A percentile compares a stretch with the other conserved stretches of the same genome.
phyloP scores from a whole-genome alignment of 2,113 vertebrate species.

The Phalacrocorax aristotelis region DNA sequence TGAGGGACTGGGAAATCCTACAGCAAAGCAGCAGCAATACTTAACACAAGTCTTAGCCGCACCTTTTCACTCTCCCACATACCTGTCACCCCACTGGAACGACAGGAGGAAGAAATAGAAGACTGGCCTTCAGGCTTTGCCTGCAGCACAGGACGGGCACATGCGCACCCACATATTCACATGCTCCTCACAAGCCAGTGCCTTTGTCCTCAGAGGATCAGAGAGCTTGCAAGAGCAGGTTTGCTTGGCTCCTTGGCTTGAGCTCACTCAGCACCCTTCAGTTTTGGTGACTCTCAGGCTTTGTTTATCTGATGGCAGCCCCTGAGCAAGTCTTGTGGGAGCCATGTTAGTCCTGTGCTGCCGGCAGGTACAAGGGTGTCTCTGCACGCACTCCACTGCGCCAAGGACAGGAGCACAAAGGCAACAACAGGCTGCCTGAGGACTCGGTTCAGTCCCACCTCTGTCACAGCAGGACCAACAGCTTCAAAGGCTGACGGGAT shows the following conservation, averaged over 20 bases:
- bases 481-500: neutral
- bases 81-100: neutral
- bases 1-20: slow-evolving; percentile 76
- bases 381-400: neutral
- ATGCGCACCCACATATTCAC: accelerated
- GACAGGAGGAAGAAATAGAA: neutral
- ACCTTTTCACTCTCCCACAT: neutral
- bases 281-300: neutral
- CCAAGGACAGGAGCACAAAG: neutral
- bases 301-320: neutral
- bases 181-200: neutral
- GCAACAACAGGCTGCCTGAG: accelerated
- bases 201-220: neutral
- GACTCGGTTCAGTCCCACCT: neutral
- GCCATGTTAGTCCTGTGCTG: accelerated
- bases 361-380: neutral
- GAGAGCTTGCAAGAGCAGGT: neutral
- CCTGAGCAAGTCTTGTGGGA: neutral
- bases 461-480: neutral
- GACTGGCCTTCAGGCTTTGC: neutral
- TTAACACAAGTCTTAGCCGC: neutral
- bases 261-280: neutral
- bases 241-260: neutral
- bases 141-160: neutral
- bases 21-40: neutral